phyloP scores from a whole-genome alignment of 2,797 vertebrate genomes.

The Astyanax mexicanus region DNA sequence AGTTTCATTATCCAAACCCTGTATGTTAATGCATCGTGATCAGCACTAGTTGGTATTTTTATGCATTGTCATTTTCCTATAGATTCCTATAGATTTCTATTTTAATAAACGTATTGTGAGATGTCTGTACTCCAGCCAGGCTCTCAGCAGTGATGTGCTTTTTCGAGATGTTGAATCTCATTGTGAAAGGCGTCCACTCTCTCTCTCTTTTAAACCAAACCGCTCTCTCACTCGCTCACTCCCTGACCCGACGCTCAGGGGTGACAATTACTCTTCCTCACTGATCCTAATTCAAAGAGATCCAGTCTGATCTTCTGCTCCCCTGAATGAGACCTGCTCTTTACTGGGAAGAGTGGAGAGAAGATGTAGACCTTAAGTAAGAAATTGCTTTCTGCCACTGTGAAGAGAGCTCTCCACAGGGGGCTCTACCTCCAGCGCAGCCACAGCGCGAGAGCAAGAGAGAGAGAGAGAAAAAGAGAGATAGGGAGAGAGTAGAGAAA shows the following conservation, averaged over 20 bases:
- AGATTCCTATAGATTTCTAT: slow-evolving; percentile 10
- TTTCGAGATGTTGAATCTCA: slow-evolving; percentile 13
- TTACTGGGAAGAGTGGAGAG: slow-evolving; percentile 3
- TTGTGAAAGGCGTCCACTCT: slow-evolving; percentile 9
- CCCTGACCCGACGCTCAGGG: neutral
- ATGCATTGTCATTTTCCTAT: slow-evolving; percentile 15
- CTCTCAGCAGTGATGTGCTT: slow-evolving; percentile 9
- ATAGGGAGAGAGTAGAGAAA: neutral
- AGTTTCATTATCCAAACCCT: no score
- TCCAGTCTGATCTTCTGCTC: slow-evolving; percentile 12
- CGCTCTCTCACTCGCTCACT: slow-evolving; percentile 15
- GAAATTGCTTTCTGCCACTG: slow-evolving; percentile 7
- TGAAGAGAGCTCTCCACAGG: neutral
- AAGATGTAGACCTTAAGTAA: slow-evolving; percentile 25
- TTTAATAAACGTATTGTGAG: slow-evolving; percentile 20
- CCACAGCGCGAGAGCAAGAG: slow-evolving; percentile 1
- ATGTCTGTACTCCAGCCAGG: slow-evolving; percentile 10
- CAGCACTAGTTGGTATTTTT: no score
- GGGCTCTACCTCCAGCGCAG: neutral
- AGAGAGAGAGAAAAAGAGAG: neutral
- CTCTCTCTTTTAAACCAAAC: neutral
- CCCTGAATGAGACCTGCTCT: slow-evolving; percentile 1
- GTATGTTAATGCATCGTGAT: no score
- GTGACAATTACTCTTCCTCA: slow-evolving; percentile 5
- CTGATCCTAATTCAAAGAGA: slow-evolving; percentile 23